Percentiles rank a stretch among this genome's conserved stretches.
These are phyloP conservation scores for Psilanteris sp. DNA, from an alignment of 1,140 invertebrate species.

Conservation along the genomic window DNA sequence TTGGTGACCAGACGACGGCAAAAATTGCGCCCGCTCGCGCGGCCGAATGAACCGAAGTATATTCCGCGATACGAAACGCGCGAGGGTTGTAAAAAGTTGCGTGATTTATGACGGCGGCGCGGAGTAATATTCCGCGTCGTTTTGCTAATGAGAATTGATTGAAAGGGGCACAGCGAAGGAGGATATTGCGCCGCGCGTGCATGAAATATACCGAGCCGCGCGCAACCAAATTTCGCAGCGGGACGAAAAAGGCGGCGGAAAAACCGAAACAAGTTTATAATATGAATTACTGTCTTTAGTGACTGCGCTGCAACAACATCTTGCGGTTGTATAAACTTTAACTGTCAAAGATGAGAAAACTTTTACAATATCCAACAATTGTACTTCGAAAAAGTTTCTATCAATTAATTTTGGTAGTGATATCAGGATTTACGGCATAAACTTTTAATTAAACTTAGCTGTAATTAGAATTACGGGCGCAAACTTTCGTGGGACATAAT, in stretches of 20 bases:
- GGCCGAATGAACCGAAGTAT: slow-evolving; percentile 37
- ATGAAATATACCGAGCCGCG: slow-evolving; percentile 40
- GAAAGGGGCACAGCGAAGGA: slow-evolving; percentile 41
- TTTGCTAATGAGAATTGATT: slow-evolving; percentile 60
- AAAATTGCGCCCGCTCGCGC: background rate
- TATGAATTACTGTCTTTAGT: slow-evolving; percentile 53
- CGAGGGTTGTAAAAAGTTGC: slow-evolving; percentile 28
- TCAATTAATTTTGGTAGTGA: slow-evolving; percentile 60
- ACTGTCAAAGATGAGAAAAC: slow-evolving; percentile 64
- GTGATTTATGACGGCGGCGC: slow-evolving; percentile 45
- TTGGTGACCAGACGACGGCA: background rate
- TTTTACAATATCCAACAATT: slow-evolving; percentile 64
- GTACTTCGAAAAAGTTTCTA: slow-evolving; percentile 58
- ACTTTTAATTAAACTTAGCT: slow-evolving; percentile 59
- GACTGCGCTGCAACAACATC: slow-evolving; percentile 26
- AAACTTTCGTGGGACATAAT: slow-evolving; percentile 26
- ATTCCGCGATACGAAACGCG: slow-evolving; percentile 27
- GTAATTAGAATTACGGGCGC: slow-evolving; percentile 47
- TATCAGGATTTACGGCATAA: slow-evolving; percentile 56
- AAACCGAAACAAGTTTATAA: slow-evolving; percentile 51
- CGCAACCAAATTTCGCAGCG: too few relatives aligned
- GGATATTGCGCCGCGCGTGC: slow-evolving; percentile 11
- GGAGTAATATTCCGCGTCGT: slow-evolving; percentile 33
- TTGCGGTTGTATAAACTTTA: slow-evolving; percentile 53
- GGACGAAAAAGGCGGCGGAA: too few relatives aligned